phyloP scores from a whole-genome alignment of 2,888 invertebrate species.

The Dolomedes plantarius region DNA sequence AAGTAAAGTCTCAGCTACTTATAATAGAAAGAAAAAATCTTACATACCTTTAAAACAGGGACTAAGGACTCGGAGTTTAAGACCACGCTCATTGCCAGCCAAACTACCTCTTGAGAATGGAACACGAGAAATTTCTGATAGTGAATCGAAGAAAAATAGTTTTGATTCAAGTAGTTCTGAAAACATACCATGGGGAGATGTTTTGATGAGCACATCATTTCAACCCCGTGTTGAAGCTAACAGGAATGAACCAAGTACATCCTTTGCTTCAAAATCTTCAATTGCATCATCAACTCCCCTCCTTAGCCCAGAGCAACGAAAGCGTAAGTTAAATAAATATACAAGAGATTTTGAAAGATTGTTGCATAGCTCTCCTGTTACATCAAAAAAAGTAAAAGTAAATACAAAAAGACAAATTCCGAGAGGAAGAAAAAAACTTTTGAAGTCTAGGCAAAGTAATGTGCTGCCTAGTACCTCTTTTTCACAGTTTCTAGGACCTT shows the following conservation, averaged over 20 bases:
- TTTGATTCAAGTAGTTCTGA: not conserved
- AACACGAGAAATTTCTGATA: not conserved
- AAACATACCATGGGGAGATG: not conserved
- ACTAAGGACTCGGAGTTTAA: not conserved
- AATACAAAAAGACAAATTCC: not conserved
- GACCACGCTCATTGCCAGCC: not conserved
- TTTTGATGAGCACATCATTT: not conserved
- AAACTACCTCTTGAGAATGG: not conserved
- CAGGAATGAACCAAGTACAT: not conserved
- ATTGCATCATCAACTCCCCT: not conserved
- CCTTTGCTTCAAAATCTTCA: not conserved
- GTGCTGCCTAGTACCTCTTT: too few species aligned
- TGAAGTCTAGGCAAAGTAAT: too few species aligned
- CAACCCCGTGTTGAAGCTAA: too few species aligned
- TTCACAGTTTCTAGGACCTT: too few species aligned
- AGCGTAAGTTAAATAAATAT: not conserved
- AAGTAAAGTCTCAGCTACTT: not conserved
- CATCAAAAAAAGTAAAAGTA: not conserved
- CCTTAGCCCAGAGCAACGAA: not conserved
- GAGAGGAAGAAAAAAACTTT: not conserved
- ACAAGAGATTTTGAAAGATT: not conserved
- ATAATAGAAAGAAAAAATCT: not conserved
- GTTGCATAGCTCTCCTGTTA: not conserved
- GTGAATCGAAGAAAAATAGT: not conserved
- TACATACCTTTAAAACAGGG: not conserved